Evolutionary conservation across 2,888 invertebrate species (phyloP).

Genomic region (Ferdinandea cuprea): DNA sequence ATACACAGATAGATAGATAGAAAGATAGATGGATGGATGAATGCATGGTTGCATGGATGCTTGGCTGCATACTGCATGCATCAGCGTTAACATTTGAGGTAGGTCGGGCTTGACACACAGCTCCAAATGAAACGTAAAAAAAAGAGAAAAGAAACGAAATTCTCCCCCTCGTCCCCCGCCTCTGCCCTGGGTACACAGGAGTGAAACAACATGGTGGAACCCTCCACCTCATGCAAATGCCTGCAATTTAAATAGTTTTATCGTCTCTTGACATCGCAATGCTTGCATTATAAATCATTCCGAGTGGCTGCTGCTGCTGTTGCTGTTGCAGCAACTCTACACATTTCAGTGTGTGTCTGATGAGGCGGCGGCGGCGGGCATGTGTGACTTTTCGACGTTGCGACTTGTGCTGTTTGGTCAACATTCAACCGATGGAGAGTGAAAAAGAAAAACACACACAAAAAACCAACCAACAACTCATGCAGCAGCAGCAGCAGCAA

Average conservation of each 20-base stretch:
- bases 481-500: background rate
- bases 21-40: slow-evolving; percentile 56
- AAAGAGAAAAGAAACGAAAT: slow-evolving; percentile 43
- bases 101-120: slow-evolving; percentile 72
- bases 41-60: slow-evolving; percentile 68
- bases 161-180: no score
- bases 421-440: slow-evolving; percentile 47
- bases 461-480: slow-evolving; percentile 17
- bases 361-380: slow-evolving; percentile 45
- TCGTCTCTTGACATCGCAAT: slow-evolving; percentile 75
- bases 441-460: slow-evolving; percentile 6
- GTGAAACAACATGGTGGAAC: slow-evolving; percentile 54
- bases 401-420: slow-evolving; percentile 65
- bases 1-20: slow-evolving; percentile 31
- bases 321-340: slow-evolving; percentile 55
- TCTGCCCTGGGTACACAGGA: slow-evolving; percentile 45
- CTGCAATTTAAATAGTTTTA: slow-evolving; percentile 75
- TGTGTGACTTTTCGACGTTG: slow-evolving; percentile 71
- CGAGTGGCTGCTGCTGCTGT: slow-evolving; percentile 69
- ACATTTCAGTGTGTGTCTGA: slow-evolving; percentile 39
- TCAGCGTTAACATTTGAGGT: slow-evolving; percentile 71
- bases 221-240: slow-evolving; percentile 71
- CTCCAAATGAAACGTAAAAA: slow-evolving; percentile 36
- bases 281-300: slow-evolving; percentile 75
- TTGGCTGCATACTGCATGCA: slow-evolving; percentile 69